Evolutionary conservation across 2,888 invertebrate genomes (phyloP).

Genomic region (Lampropteryx suffumata): DNA sequence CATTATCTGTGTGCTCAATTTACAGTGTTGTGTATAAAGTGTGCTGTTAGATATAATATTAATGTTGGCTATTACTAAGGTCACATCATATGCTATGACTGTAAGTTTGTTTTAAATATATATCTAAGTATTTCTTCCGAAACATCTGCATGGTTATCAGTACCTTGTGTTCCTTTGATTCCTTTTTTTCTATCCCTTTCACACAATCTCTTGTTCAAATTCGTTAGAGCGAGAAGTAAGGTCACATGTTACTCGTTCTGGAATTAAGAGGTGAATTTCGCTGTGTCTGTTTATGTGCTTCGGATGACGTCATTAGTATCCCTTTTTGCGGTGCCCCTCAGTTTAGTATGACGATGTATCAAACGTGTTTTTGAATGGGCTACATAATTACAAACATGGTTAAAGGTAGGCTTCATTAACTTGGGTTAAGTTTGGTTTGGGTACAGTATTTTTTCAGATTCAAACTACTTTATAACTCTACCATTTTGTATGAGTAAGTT

Average conservation of each 20-base stretch:
- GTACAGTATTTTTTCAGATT: too few relatives aligned
- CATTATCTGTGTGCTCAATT: too few relatives aligned
- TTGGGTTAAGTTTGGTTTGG: not conserved
- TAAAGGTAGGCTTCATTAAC: slow-evolving; percentile 10
- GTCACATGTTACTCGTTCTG: slow-evolving; percentile 28
- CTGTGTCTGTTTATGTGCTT: slow-evolving; percentile 34
- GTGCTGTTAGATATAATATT: too few relatives aligned
- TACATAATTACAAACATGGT: slow-evolving; percentile 6
- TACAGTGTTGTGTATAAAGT: too few relatives aligned
- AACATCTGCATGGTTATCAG: too few relatives aligned
- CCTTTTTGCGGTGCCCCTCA: slow-evolving; percentile 25
- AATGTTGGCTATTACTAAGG: too few relatives aligned
- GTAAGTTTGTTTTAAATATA: too few relatives aligned
- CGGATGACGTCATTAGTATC: slow-evolving; percentile 32
- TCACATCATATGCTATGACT: too few relatives aligned
- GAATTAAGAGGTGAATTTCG: slow-evolving; percentile 35
- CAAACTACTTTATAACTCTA: too few relatives aligned
- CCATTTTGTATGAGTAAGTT: too few relatives aligned
- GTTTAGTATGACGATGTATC: slow-evolving; percentile 14
- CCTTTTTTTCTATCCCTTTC: slow-evolving; percentile 15
- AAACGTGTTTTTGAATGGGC: slow-evolving; percentile 16
- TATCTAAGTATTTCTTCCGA: too few relatives aligned
- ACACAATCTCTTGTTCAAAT: slow-evolving; percentile 9
- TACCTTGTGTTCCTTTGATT: not conserved
- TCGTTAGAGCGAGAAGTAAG: slow-evolving; percentile 20